A percentile compares a stretch with the other conserved stretches of the same genome.
phyloP scores from a whole-genome alignment of 1,140 invertebrate genomes.

The Phortica variegata region DNA sequence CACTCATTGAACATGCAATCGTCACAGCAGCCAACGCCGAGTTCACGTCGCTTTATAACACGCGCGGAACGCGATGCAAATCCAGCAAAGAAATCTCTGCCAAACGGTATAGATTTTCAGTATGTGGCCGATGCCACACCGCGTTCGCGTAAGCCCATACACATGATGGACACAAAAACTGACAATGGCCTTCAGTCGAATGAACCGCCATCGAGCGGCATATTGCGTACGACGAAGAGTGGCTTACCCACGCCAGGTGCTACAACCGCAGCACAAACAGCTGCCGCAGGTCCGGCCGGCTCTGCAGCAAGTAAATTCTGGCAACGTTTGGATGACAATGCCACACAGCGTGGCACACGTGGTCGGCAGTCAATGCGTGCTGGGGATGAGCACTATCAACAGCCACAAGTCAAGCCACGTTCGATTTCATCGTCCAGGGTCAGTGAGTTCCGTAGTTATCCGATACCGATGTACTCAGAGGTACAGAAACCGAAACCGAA shows the following conservation, averaged over 20 bases:
- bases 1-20: slow-evolving; percentile 41
- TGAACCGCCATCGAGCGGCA: slow-evolving; percentile 26
- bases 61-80: slow-evolving; percentile 40
- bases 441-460: slow-evolving; percentile 32
- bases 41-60: slow-evolving; percentile 41
- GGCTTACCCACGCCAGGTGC: slow-evolving; percentile 24
- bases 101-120: slow-evolving; percentile 60
- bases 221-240: slow-evolving; percentile 46
- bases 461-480: slow-evolving; percentile 50
- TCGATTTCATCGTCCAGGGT: slow-evolving; percentile 43
- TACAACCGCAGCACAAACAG: slow-evolving; percentile 32
- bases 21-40: slow-evolving; percentile 13
- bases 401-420: slow-evolving; percentile 32
- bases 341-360: neutral
- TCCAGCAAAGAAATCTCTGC: slow-evolving; percentile 43
- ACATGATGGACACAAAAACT: slow-evolving; percentile 49
- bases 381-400: slow-evolving; percentile 6
- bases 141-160: slow-evolving; percentile 67
- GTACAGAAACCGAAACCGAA: slow-evolving; percentile 40
- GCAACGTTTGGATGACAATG: slow-evolving; percentile 60
- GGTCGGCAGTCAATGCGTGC: neutral
- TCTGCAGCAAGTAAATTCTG: slow-evolving; percentile 63
- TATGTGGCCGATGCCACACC: slow-evolving; percentile 69
- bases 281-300: too few species aligned
- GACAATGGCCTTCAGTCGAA: neutral